Conservation (phyloP, 1,140 invertebrate species). For the Potamilus streckersoni region DNA sequence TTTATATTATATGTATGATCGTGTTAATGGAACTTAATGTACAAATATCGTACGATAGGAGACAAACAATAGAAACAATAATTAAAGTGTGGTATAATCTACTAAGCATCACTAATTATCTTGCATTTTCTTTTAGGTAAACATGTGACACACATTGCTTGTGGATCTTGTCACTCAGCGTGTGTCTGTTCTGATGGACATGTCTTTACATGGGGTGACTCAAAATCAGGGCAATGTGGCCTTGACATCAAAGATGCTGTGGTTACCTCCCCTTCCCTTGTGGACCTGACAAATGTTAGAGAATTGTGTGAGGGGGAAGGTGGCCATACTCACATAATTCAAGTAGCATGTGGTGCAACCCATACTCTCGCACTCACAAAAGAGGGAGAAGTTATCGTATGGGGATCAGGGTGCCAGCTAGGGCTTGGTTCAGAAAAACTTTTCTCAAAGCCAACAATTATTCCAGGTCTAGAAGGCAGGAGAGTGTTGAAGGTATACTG, state of each 20-base stretch:
- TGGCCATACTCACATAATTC: conserved; percentile 39
- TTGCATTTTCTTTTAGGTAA: conserved; percentile 44
- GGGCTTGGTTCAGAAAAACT: conserved; percentile 70
- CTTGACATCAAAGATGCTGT: conserved; percentile 27
- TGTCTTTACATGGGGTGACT: conserved; percentile 63
- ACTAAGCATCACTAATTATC: background rate
- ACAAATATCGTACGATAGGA: too few species aligned
- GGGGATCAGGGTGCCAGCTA: conserved; percentile 79
- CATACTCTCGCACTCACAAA: conserved; percentile 88
- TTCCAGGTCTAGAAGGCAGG: conserved; percentile 78
- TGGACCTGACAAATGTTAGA: conserved; percentile 25
- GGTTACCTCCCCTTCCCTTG: conserved; percentile 43
- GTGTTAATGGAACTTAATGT: too few species aligned
- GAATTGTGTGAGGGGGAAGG: conserved; percentile 2
- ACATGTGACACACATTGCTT: conserved; percentile 47
- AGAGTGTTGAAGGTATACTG: conserved; percentile 74
- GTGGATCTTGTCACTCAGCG: conserved; percentile 61
- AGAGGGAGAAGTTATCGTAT: conserved; percentile 85
- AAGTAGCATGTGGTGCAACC: conserved; percentile 81
- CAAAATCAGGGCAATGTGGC: conserved; percentile 59
- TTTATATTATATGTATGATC: too few species aligned
- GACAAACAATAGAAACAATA: too few species aligned
- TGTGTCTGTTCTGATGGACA: conserved; percentile 50
- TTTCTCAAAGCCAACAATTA: conserved; percentile 71
- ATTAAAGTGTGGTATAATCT: background rate